Conservation (phyloP, 2,113 vertebrate species). For the Elgaria multicarinata region DNA sequence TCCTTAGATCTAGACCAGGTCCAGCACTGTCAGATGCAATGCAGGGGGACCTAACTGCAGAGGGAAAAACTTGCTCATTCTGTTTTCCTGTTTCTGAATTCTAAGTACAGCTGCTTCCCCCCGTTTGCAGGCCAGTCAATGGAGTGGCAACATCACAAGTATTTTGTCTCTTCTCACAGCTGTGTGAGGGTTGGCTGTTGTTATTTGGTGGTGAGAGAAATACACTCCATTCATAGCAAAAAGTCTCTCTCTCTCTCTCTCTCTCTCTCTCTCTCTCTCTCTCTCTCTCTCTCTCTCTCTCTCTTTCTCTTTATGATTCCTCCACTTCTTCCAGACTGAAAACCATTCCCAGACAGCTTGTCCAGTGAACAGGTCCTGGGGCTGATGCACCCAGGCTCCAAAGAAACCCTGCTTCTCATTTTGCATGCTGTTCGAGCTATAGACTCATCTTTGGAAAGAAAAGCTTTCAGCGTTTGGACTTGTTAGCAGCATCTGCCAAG, state of each 20-base stretch:
- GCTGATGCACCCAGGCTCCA: neutral
- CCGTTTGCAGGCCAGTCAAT: neutral
- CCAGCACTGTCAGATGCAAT: neutral
- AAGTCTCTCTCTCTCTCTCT: neutral
- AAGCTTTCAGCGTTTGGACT: neutral
- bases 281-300: neutral
- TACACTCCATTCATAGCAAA: neutral
- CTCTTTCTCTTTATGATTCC: neutral
- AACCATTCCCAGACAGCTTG: neutral
- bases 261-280: neutral
- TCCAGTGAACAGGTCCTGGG: neutral
- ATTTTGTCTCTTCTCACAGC: neutral
- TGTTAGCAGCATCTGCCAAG: neutral
- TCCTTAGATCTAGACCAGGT: too few relatives aligned
- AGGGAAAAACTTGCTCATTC: neutral
- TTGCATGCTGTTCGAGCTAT: neutral
- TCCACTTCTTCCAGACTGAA: neutral
- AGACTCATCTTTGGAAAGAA: neutral
- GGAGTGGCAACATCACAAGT: neutral
- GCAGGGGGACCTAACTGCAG: neutral
- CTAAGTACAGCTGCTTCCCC: conserved; percentile 1
- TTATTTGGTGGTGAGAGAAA: neutral
- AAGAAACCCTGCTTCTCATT: neutral
- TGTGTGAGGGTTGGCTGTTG: neutral
- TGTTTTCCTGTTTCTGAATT: neutral